A percentile compares a stretch with the other conserved stretches of the same genome.
phyloP scores from a whole-genome alignment of 2,797 vertebrate genomes.

The Coilia nasus region DNA sequence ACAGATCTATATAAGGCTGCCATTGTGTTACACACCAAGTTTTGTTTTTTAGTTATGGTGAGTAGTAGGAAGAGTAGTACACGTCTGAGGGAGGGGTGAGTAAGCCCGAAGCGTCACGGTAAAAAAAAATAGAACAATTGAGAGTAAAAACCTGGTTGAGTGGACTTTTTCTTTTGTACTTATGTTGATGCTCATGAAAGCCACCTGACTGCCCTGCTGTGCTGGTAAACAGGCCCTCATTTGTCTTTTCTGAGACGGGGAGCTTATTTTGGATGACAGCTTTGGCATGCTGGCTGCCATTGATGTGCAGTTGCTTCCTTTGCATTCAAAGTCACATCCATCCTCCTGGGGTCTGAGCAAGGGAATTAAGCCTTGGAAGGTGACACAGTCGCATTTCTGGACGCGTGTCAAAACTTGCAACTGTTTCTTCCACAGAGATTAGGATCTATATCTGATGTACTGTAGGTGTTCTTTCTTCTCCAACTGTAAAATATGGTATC shows the following conservation, averaged over 20 bases:
- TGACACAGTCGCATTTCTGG: background rate
- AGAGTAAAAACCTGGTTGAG: no score
- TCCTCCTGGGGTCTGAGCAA: background rate
- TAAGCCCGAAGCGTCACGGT: no score
- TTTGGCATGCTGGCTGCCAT: background rate
- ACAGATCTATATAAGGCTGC: background rate
- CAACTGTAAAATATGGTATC: no score
- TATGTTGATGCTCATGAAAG: background rate
- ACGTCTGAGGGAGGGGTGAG: no score
- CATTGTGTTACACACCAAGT: background rate
- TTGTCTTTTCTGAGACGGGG: conserved; percentile 1
- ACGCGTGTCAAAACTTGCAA: background rate
- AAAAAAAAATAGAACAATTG: no score
- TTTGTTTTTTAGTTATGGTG: background rate
- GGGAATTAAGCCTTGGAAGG: background rate
- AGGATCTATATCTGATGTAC: background rate
- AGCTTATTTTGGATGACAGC: conserved; percentile 17
- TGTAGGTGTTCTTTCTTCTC: no score
- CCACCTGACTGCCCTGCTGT: background rate
- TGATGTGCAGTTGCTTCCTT: background rate
- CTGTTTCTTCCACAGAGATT: background rate
- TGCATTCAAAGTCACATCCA: background rate
- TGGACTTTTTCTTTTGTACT: no score
- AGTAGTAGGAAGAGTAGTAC: no score
- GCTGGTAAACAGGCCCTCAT: background rate